A percentile compares a stretch with the other conserved stretches of the same genome.
Evolutionary conservation across 2,113 vertebrate species (phyloP).

Genomic region (Zosterops pallidus): DNA sequence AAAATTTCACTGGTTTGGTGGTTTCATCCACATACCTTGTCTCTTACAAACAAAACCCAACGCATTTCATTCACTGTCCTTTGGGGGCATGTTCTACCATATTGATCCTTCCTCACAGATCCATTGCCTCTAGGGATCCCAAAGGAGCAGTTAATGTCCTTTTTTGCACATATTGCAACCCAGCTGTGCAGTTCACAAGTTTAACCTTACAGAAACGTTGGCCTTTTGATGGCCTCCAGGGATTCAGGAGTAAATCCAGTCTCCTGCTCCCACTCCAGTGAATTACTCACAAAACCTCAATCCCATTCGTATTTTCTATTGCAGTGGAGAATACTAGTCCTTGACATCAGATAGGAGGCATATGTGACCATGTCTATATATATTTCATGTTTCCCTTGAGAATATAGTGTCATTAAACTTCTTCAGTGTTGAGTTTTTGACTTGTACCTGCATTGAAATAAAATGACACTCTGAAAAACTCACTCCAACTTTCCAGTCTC

Average conservation of each 20-base stretch:
- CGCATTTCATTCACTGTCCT: neutral
- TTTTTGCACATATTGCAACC: neutral
- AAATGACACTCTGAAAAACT: neutral
- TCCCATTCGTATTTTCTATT: neutral
- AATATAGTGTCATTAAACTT: neutral
- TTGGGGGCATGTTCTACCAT: neutral
- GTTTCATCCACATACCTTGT: neutral
- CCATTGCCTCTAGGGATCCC: neutral
- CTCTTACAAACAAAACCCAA: neutral
- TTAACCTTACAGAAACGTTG: accelerated
- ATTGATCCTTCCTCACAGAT: neutral
- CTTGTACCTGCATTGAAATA: neutral
- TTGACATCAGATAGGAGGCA: neutral
- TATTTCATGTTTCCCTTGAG: neutral
- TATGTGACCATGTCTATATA: neutral
- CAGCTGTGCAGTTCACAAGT: neutral
- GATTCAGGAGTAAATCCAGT: neutral
- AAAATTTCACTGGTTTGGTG: neutral
- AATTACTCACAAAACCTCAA: neutral
- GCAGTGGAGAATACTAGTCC: neutral
- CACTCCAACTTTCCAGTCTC: slow-evolving; percentile 2
- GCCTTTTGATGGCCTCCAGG: neutral
- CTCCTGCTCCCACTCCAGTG: neutral
- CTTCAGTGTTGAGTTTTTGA: neutral
- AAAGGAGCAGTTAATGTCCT: neutral